A percentile compares a stretch with the other conserved stretches of the same genome.
These are phyloP conservation scores for Hepsetus odoe DNA, from an alignment of 2,113 vertebrate species.

Conservation along the genomic window DNA sequence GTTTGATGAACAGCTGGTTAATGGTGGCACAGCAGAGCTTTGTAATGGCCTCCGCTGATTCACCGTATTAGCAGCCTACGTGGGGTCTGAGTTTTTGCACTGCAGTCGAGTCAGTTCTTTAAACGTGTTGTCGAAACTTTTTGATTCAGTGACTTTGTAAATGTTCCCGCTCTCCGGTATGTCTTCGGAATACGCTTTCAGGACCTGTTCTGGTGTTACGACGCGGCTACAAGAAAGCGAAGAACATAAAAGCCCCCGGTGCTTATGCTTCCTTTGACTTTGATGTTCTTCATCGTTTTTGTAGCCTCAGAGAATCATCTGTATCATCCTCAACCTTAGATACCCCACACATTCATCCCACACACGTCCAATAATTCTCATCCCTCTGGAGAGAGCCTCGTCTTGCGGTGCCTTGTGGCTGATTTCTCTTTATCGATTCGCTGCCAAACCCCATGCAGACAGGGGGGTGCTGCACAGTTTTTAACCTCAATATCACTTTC, in stretches of 20 bases:
- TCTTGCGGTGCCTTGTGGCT: not conserved
- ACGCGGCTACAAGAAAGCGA: not conserved
- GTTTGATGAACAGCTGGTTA: conserved; percentile 43
- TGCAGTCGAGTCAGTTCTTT: not conserved
- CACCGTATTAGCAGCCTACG: not conserved
- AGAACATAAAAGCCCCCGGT: not conserved
- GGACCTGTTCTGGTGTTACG: not conserved
- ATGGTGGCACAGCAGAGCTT: not conserved
- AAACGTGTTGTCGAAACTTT: not conserved
- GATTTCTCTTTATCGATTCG: conserved; percentile 12
- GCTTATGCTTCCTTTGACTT: conserved; percentile 8
- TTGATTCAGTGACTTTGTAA: conserved; percentile 20
- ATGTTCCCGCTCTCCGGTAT: not conserved
- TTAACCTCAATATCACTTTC: too few relatives aligned
- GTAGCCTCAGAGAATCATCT: not conserved
- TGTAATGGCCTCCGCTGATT: conserved; percentile 11
- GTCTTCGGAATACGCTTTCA: not conserved
- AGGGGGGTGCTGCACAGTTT: too few relatives aligned
- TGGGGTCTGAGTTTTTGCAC: not conserved
- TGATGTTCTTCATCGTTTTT: conserved; percentile 13
- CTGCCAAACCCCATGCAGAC: too few relatives aligned
- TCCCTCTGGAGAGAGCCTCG: not conserved
- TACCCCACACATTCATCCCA: conserved; percentile 1
- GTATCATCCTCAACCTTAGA: not conserved
- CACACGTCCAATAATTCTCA: conserved; percentile 6